Percentiles rank a stretch among this genome's conserved stretches.
Conservation (phyloP, 2,888 invertebrate genomes). For the Callosobruchus maculatus region DNA sequence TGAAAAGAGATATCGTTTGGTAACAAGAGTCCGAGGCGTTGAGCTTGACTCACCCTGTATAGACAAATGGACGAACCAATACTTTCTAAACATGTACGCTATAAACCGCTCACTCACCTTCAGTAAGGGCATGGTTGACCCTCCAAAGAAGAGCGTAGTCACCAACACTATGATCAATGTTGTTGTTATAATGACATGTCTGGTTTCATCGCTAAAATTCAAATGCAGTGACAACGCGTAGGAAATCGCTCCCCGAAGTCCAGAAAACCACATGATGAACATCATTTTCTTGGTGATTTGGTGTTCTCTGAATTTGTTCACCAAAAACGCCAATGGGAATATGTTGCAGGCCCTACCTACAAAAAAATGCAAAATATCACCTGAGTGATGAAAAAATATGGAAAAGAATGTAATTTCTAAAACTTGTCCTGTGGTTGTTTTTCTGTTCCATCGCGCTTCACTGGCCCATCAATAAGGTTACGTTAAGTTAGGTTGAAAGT, state of each 20-base stretch:
- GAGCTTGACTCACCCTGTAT: no score
- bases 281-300: conserved; percentile 98
- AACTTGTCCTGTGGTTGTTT: no score
- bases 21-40: no score
- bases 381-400: no score
- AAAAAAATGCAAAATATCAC: neutral
- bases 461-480: no score
- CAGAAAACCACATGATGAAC: conserved; percentile 99
- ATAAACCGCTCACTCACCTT: conserved; percentile 49
- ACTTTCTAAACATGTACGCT: no score
- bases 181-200: conserved; percentile 95
- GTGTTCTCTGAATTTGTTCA: conserved; percentile 95
- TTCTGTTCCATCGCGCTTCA: no score
- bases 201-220: conserved; percentile 88
- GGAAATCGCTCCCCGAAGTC: conserved; percentile 94
- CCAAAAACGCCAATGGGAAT: conserved; percentile 88
- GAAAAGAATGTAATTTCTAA: no score
- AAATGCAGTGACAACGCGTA: conserved; percentile 96
- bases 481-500: no score
- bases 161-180: conserved; percentile 97
- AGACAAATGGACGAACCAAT: no score
- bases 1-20: no score
- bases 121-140: conserved; percentile 94
- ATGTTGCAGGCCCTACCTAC: conserved; percentile 91
- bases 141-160: conserved; percentile 92